phyloP scores from a whole-genome alignment of 2,113 vertebrate species.

The Plestiodon gilberti region DNA sequence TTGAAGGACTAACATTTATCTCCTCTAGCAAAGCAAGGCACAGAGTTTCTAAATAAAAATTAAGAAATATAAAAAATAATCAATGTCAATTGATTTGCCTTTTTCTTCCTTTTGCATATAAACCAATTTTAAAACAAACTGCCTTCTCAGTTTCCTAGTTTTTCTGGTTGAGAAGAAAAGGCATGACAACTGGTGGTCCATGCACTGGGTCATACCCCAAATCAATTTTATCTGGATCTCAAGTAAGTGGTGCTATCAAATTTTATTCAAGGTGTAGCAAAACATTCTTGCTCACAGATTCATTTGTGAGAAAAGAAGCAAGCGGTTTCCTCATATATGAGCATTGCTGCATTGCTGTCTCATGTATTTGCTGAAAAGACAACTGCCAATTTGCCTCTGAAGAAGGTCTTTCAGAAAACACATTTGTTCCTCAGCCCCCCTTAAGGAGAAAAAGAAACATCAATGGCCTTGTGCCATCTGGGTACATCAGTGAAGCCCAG shows the following conservation, averaged over 20 bases:
- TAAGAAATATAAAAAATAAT: slow-evolving; percentile 21
- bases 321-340: not conserved
- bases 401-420: not conserved
- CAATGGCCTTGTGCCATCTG: not conserved
- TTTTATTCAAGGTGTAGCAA: not conserved
- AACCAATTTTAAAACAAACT: not conserved
- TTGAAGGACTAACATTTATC: not conserved
- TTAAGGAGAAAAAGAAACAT: not conserved
- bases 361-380: not conserved
- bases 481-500: not conserved
- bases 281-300: not conserved
- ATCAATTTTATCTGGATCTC: not conserved
- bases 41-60: slow-evolving; percentile 32
- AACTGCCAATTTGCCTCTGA: not conserved
- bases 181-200: not conserved
- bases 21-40: slow-evolving; percentile 17
- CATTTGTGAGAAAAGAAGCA: not conserved
- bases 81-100: not conserved
- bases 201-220: not conserved
- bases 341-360: not conserved
- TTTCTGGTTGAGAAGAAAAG: not conserved
- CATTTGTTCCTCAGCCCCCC: not conserved
- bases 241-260: not conserved
- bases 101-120: not conserved
- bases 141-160: not conserved